Base-by-base conservation (phyloP, 2,797 vertebrate species). In the Urocyon cinereoargenteus region DNA sequence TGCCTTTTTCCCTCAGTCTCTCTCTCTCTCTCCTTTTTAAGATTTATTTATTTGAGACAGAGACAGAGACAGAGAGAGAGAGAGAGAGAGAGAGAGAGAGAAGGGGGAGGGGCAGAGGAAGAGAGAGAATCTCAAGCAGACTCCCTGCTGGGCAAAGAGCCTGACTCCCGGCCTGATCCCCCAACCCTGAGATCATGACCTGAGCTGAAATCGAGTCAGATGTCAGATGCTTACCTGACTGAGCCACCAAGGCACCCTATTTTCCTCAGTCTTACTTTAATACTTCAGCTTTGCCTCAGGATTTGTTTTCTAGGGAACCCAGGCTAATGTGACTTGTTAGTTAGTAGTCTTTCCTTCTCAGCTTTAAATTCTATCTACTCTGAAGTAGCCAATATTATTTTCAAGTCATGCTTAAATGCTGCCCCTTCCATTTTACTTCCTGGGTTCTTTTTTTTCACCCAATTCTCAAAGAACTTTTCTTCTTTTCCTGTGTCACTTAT, bases 361-460 rank as follows among this genome's bases (percentile, higher is more conserved):
- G 49, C 57, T 86, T 59, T 81, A 55, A 57, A 75, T 93, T 94
- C 24, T 86, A 45, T 62, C n/a, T 19, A 70, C 7, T 62, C 21
- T 73, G 28, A 61, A 84, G 16, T 96, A 62, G 24, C n/a, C 53
- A 84, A 62, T 34, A 72, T 55, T 85, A 85, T 93, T 81, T 90
- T 79, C 6, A 51, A 53, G 86, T 81, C 49, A 18, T 75, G 36
- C 51, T 75, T 59, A 73, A 49, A 26, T 49, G 31, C 14, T 94
- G 28, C 19, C 26, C 90, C 89, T 81, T 96, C 59, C 26, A 86
- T 51, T 86, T 94, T 82, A 91, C 59, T 64, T 86, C 16, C 18
- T 24, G 10, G 5, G 49, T 92, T 81, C 21, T 68, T 55, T 92
- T 51, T 88, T 49, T 81, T 45, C 68, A 75, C 24, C 72, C 6